These are phyloP conservation scores for human DNA, from an alignment of 2,113 vertebrate genomes.

Conservation along the genomic window DNA sequence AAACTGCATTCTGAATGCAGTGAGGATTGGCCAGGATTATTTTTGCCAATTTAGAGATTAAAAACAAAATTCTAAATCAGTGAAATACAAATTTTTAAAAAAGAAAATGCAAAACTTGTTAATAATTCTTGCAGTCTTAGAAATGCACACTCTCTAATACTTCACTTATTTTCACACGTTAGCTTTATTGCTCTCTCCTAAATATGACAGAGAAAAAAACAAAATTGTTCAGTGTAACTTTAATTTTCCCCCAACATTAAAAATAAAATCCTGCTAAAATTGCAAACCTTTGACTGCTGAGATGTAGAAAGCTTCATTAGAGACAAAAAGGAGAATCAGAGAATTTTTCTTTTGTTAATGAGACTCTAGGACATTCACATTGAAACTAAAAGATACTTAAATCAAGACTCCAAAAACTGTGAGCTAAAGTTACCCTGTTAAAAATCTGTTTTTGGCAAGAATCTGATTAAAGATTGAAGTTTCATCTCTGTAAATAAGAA, in stretches of 20 bases:
- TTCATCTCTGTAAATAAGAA: slow-evolving; percentile 54
- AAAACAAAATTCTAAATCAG: not conserved
- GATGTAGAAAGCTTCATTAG: slow-evolving; percentile 55
- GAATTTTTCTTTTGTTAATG: slow-evolving; percentile 45
- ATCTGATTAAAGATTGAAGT: slow-evolving; percentile 38
- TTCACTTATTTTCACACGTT: not conserved
- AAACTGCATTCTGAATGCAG: not conserved
- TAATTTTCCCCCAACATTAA: slow-evolving; percentile 55
- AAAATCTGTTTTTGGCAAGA: slow-evolving; percentile 43
- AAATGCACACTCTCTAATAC: slow-evolving; percentile 1
- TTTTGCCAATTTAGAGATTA: not conserved
- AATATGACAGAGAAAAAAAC: not conserved
- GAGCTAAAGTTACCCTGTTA: slow-evolving; percentile 11
- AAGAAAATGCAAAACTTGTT: not conserved
- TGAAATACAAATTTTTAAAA: not conserved
- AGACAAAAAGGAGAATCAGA: not conserved
- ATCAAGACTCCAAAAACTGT: not conserved
- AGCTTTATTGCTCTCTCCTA: not conserved
- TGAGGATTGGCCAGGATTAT: not conserved
- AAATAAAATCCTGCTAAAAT: slow-evolving; percentile 25
- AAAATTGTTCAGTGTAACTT: slow-evolving; percentile 47
- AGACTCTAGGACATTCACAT: not conserved
- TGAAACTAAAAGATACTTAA: slow-evolving; percentile 17
- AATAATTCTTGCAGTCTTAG: not conserved
- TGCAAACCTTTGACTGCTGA: not conserved